Evolutionary conservation across 2,888 invertebrate genomes (phyloP).

Genomic region (Diaperis boleti): DNA sequence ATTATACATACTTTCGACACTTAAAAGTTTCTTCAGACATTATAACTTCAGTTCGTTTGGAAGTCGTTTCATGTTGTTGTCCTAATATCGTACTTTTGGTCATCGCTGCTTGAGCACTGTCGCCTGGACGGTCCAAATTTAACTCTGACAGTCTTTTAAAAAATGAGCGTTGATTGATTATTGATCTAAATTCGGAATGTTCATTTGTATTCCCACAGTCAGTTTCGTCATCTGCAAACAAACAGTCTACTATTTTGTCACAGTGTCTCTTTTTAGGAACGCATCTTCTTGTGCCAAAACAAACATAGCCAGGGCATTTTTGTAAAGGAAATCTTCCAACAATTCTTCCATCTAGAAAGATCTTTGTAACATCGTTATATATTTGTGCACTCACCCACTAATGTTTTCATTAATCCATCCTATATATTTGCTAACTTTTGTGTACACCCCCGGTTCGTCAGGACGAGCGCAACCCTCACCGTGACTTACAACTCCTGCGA

Average conservation of each 20-base stretch:
- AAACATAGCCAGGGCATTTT: conserved; percentile 80
- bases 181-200: not conserved
- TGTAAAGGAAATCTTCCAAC: conserved; percentile 70
- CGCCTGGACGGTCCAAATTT: no score
- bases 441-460: conserved; percentile 86
- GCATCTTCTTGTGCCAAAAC: conserved; percentile 76
- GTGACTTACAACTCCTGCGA: conserved; percentile 88
- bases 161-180: conserved; percentile 42
- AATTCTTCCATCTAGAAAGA: conserved; percentile 66
- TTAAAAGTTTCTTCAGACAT: no score
- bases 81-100: no score
- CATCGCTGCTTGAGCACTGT: no score
- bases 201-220: conserved; percentile 67
- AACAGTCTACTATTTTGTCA: conserved; percentile 80
- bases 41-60: no score
- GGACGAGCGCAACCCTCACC: conserved; percentile 88
- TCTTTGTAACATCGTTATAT: not conserved
- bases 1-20: conserved; percentile 68
- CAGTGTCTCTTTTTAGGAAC: conserved; percentile 76
- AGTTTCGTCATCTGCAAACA: conserved; percentile 85
- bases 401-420: conserved; percentile 78
- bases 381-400: conserved; percentile 65
- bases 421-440: conserved; percentile 79
- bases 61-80: no score
- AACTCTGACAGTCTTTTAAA: not conserved